Conservation (phyloP, 2,113 vertebrate genomes). For the Chascanopsetta lugubris region DNA sequence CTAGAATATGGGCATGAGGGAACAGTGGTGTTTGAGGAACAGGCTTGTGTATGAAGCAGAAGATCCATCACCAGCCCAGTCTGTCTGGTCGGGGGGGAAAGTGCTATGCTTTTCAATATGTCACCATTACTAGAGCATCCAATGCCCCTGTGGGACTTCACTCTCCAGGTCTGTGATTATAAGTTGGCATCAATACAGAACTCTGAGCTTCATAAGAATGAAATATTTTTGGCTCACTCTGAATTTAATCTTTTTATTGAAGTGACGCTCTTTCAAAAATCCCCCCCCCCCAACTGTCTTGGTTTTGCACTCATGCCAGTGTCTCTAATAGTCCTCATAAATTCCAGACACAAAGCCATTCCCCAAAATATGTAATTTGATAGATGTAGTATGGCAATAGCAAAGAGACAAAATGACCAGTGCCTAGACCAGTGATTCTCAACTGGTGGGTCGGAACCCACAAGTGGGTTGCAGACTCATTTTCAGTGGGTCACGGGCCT, state of each 20-base stretch:
- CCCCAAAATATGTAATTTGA: conserved; percentile 64
- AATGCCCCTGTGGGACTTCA: conserved; percentile 34
- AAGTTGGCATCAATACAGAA: conserved; percentile 54
- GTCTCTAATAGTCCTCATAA: conserved; percentile 59
- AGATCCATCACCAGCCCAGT: conserved; percentile 45
- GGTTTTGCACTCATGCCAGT: conserved; percentile 56
- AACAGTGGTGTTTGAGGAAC: background rate
- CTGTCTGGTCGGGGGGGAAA: conserved; percentile 31
- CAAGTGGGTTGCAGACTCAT: too few relatives aligned
- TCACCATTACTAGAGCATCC: conserved; percentile 53
- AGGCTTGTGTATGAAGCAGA: background rate
- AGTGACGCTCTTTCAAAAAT: conserved; percentile 47
- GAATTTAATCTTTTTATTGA: conserved; percentile 71
- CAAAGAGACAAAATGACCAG: conserved; percentile 52
- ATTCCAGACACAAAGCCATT: conserved; percentile 52
- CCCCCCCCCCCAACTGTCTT: conserved; percentile 46
- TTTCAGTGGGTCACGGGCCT: too few relatives aligned
- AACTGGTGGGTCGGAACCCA: too few relatives aligned
- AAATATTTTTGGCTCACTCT: conserved; percentile 59
- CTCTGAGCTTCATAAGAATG: conserved; percentile 48
- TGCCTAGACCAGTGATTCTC: conserved; percentile 26
- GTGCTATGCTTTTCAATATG: conserved; percentile 46
- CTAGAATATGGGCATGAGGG: background rate
- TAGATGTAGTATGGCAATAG: conserved; percentile 56
- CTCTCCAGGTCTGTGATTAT: conserved; percentile 49